phyloP scores from a whole-genome alignment of 2,113 vertebrate species.

The Bambusicola thoracicus region DNA sequence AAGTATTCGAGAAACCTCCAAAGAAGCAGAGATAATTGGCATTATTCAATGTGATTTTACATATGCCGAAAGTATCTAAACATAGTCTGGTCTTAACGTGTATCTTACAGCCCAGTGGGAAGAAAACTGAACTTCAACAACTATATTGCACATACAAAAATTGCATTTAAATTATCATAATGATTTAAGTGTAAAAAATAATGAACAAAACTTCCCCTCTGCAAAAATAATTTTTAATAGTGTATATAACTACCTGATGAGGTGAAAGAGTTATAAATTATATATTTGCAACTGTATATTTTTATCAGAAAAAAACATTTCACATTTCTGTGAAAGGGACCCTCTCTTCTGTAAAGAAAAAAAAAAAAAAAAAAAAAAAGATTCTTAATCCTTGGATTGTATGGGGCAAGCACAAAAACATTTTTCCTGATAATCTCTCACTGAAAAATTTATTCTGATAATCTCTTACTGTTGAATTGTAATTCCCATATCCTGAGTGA shows the following conservation, averaged over 20 bases:
- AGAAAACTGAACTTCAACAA: conserved; percentile 11
- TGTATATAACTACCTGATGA: background rate
- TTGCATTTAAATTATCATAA: background rate
- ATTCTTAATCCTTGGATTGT: background rate
- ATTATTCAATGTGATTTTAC: conserved; percentile 7
- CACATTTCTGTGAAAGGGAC: background rate
- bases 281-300: background rate
- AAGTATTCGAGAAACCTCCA: conserved; percentile 37
- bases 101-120: background rate
- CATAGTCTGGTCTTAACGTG: background rate
- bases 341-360: background rate
- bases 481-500: background rate
- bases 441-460: background rate
- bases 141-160: background rate
- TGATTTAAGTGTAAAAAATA: background rate
- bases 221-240: background rate
- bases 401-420: background rate
- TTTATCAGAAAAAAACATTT: background rate
- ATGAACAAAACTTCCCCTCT: background rate
- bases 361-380: too few species aligned
- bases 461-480: background rate
- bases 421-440: background rate
- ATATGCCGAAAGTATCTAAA: background rate
- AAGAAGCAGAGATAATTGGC: conserved; percentile 29
- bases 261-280: background rate